Evolutionary conservation across 2,113 vertebrate genomes (phyloP), one percentile per base, ranked within the genome.

Genomic region (Cromileptes altivelis): DNA sequence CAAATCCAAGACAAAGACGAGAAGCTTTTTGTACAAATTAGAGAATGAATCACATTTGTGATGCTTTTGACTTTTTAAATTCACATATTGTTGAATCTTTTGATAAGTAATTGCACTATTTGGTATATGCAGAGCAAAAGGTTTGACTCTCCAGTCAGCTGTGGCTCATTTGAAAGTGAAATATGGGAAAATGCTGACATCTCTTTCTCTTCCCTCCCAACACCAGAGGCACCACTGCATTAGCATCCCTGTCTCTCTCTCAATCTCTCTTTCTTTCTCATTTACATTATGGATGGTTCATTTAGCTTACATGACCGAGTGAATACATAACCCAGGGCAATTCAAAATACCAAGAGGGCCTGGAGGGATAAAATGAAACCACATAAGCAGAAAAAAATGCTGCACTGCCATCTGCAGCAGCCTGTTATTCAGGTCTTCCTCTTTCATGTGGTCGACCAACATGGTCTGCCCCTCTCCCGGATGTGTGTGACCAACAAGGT

Each of bases 231-330:
- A 87, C 86, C 85, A 69, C 73, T 25, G 56, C 75, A 90, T 92
- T 89, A 87, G 83, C 88, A 90, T 78, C 84, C 80, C 61, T 75
- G 80, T 92, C 91, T 86, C 84, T 82, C 80, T 83, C 87, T 85
- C 90, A 88, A 82, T 86, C 83, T 90, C 87, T 75, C 86, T 83
- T 82, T 90, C 90, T n/a, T 75, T 82, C 85, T 91, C 91, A 92
- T 94, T 91, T 94, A 91, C 94, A 94, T 95, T 95, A 92, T 86
- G 93, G 88, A 93, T 91, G 92, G 88, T 93, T 95, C 94, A 91
- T 95, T 95, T 94, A 94, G 88, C 87, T 91, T 94, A 93, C 91
- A 94, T 86, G 92, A 91, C 87, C 85, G 78, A 93, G 85, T 91
- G 91, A 90, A 91, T 91, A 92, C 91, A 93, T 92, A 94, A 94